These are phyloP conservation scores for Helleia helle DNA, from an alignment of 2,888 invertebrate species.

Conservation along the genomic window DNA sequence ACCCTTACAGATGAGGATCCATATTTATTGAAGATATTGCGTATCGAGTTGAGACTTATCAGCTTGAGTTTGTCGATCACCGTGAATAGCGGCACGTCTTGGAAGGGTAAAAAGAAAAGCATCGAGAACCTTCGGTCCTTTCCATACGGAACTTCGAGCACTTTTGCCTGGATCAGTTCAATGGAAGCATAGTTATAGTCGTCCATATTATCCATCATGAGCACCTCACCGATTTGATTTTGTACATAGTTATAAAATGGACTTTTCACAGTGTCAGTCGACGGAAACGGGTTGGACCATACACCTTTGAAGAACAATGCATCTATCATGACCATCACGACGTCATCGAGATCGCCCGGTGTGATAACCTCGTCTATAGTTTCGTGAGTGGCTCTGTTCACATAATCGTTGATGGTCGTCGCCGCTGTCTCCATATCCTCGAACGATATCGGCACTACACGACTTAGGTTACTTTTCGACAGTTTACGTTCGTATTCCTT, in stretches of 20 bases:
- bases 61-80: constrained; percentile 63
- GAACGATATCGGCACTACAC: constrained; percentile 34
- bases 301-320: constrained; percentile 34
- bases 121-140: constrained; percentile 67
- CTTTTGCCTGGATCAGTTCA: constrained; percentile 31
- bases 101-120: constrained; percentile 75
- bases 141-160: constrained; percentile 52
- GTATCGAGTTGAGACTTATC: constrained; percentile 57
- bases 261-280: too few species aligned
- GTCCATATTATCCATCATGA: constrained; percentile 39
- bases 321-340: constrained; percentile 40
- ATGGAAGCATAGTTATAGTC: constrained; percentile 30
- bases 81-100: constrained; percentile 42
- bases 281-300: too few species aligned
- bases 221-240: constrained; percentile 39
- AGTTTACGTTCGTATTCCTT: constrained; percentile 30
- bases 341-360: constrained; percentile 36
- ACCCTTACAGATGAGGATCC: constrained; percentile 60
- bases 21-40: constrained; percentile 43
- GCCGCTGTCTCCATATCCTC: constrained; percentile 31
- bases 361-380: constrained; percentile 44
- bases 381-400: constrained; percentile 39
- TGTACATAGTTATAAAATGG: constrained; percentile 25
- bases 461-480: constrained; percentile 28
- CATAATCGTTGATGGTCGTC: constrained; percentile 38